Conservation (phyloP, 2,888 invertebrate genomes). For the Euzetes globulus region DNA sequence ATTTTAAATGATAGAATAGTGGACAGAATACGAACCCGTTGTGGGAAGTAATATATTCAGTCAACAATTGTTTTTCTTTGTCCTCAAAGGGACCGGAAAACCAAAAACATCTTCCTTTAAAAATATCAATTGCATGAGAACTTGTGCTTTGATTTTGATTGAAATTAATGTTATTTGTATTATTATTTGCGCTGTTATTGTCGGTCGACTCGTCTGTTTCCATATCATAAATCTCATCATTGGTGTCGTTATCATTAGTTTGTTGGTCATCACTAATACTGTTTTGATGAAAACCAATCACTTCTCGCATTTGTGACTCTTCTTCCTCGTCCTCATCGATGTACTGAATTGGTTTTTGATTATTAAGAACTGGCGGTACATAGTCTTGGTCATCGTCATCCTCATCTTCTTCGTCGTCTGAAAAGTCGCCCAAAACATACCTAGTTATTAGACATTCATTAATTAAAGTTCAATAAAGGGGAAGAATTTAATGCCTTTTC, state of each 20-base stretch:
- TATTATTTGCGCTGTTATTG: neutral
- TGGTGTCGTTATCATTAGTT: neutral
- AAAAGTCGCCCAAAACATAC: neutral
- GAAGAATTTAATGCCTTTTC: conserved; percentile 48
- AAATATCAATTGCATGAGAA: neutral
- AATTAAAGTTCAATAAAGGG: neutral
- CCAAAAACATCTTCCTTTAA: conserved; percentile 2
- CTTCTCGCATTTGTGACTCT: conserved; percentile 1
- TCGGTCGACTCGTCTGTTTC: conserved; percentile 18
- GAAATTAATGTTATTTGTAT: too few relatives aligned
- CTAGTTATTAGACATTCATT: neutral
- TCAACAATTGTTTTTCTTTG: neutral
- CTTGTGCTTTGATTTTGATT: too few relatives aligned
- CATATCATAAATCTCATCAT: conserved; percentile 10
- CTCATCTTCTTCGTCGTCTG: neutral
- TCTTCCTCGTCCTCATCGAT: conserved; percentile 18
- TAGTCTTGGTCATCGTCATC: neutral
- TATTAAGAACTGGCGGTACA: neutral
- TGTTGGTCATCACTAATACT: neutral
- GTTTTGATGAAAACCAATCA: neutral
- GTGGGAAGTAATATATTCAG: neutral
- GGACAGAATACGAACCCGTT: neutral
- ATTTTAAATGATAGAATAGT: neutral
- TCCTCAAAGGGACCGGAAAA: neutral
- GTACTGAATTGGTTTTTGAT: neutral